Percentiles rank a stretch among this genome's conserved stretches.
Conservation (phyloP, 2,888 invertebrate species). For the Euzetes globulus region DNA sequence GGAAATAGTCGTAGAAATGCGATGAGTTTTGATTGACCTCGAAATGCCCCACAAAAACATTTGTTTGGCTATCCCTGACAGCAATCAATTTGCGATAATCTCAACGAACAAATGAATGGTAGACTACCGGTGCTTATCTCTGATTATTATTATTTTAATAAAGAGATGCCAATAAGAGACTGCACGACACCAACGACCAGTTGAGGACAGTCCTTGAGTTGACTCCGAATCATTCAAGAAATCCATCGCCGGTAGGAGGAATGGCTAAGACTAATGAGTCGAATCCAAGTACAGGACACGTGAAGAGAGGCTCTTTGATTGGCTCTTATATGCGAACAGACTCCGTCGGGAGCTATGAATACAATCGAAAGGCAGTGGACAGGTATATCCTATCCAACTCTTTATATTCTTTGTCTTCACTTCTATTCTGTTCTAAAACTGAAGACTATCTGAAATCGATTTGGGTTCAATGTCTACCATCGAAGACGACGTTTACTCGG, state of each 20-base stretch:
- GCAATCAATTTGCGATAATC: no score
- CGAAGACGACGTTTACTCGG: not conserved
- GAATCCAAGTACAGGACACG: not conserved
- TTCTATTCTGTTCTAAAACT: not conserved
- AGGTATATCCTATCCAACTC: conserved; percentile 20
- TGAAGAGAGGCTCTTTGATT: conserved; percentile 34
- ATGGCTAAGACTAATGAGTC: not conserved
- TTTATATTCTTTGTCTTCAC: not conserved
- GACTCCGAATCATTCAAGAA: not conserved
- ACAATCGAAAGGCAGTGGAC: not conserved
- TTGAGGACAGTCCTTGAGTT: conserved; percentile 46
- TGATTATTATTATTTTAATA: conserved; percentile 25
- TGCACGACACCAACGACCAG: conserved; percentile 56
- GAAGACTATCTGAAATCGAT: conserved; percentile 9
- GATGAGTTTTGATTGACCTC: no score
- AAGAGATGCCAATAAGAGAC: conserved; percentile 55
- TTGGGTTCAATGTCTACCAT: not conserved
- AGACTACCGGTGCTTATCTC: not conserved
- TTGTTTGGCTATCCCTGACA: no score
- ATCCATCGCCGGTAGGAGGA: not conserved
- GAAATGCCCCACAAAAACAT: no score
- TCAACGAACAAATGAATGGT: no score
- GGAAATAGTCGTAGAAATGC: no score
- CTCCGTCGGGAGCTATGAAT: not conserved
- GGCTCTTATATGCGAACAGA: conserved; percentile 30